phyloP scores from a whole-genome alignment of 1,140 invertebrate genomes.

The Heliconius eleuchia region DNA sequence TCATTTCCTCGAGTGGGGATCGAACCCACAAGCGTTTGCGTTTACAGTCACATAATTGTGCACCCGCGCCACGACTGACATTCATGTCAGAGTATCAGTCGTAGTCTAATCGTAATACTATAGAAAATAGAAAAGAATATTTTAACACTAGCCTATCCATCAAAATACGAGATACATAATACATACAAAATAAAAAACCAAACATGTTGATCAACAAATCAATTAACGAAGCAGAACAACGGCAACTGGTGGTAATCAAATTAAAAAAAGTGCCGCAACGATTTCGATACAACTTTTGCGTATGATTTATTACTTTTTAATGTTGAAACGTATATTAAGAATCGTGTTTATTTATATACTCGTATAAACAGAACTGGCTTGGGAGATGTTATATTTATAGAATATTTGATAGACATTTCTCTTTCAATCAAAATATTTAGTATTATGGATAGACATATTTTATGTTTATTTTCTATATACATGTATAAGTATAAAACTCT shows the following conservation, averaged over 20 bases:
- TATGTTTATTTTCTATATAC: no score
- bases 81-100: no score
- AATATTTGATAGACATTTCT: background rate
- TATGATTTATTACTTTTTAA: slow-evolving; percentile 39
- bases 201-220: slow-evolving; percentile 16
- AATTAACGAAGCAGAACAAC: slow-evolving; percentile 30
- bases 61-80: no score
- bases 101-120: no score
- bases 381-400: background rate
- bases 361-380: background rate
- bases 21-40: no score
- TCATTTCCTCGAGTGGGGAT: no score
- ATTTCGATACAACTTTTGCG: slow-evolving; percentile 37
- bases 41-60: no score
- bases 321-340: slow-evolving; percentile 3
- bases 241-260: slow-evolving; percentile 40
- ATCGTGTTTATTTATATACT: background rate
- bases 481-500: no score
- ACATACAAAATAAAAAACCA: background rate
- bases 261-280: slow-evolving; percentile 39
- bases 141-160: no score
- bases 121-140: no score
- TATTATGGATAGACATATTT: background rate
- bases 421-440: background rate
- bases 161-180: background rate